Base-by-base conservation (phyloP, 2,113 vertebrate species). In the Colaptes auratus region DNA sequence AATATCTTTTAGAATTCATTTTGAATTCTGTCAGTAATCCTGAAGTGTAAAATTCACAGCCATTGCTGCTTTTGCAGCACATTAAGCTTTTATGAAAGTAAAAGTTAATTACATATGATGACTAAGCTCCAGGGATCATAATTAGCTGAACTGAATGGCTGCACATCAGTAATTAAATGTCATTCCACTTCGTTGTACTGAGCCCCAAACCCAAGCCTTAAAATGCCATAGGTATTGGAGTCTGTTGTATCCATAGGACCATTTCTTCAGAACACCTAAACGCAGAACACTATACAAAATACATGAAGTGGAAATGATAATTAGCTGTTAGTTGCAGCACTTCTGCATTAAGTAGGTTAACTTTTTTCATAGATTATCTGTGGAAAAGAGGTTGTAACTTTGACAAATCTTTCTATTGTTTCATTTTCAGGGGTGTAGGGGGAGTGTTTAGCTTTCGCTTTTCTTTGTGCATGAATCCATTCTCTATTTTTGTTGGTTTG, bases 51-150 rank as follows among this genome's bases (percentile, higher is more conserved):
- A 95, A 96, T 95, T 97, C 95, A 61, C 91, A 87, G 82, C 66
- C 60, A 96, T 73, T 91, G 96, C 96, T 95, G 91, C 71, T 94
- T 94, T 91, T 96, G 95, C 76, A 96, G 97, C 88, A 96, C 98
- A 98, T 98, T 98, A 98, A 98, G 98, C 98, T 98, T 99, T 98
- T 98, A 98, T 98, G 97, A 98, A 98, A 98, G 97, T 97, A 98
- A 98, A 98, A 98, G 98, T 98, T 98, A 99, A 99, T 99, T 98
- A 98, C 98, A 98, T 98, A 98, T 98, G 98, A 98, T 98, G 98
- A 98, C 98, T 98, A 98, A 98, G 98, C 98, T 98, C 98, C 96
- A 96, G 98, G 98, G 98, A 98, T 98, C 97, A 97, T 98, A 98
- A 98, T 98, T 98, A 98, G 98, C 98, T 91, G 96, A 98, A 98